Percentiles rank a stretch among this genome's conserved stretches.
Conservation (phyloP, 2,888 invertebrate species). For the Drosophila koepferae region DNA sequence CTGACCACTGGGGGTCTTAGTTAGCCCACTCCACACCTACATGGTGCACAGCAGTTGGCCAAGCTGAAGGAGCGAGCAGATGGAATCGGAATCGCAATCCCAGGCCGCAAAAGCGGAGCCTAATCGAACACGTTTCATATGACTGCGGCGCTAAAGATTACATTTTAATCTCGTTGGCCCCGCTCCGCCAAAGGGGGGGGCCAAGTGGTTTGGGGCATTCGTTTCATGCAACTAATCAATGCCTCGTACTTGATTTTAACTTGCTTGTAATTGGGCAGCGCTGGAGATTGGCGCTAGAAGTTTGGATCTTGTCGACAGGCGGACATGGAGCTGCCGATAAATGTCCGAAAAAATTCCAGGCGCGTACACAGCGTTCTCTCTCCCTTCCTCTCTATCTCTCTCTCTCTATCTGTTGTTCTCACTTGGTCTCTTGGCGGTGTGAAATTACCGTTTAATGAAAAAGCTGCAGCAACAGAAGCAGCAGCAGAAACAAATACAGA, state of each 20-base stretch:
- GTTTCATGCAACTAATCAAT: constrained; percentile 72
- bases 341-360: constrained; percentile 72
- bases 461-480: constrained; percentile 51
- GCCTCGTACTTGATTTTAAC: constrained; percentile 80
- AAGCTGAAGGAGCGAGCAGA: constrained; percentile 20
- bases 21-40: constrained; percentile 72
- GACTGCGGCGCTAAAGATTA: constrained; percentile 80
- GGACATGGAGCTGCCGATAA: constrained; percentile 58
- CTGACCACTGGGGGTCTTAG: constrained; percentile 60
- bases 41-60: constrained; percentile 75
- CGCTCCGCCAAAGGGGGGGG: constrained; percentile 18
- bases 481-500: constrained; percentile 24
- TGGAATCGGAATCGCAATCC: constrained; percentile 22
- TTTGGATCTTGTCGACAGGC: constrained; percentile 63
- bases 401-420: not conserved
- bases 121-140: constrained; percentile 80
- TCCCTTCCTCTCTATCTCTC: not conserved
- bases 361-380: constrained; percentile 60
- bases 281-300: constrained; percentile 64
- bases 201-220: not conserved
- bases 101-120: constrained; percentile 51
- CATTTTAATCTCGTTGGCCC: constrained; percentile 71
- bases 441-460: constrained; percentile 80
- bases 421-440: constrained; percentile 51
- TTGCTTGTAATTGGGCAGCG: constrained; percentile 79